A percentile compares a stretch with the other conserved stretches of the same genome.
Evolutionary conservation across 1,140 invertebrate genomes (phyloP).

Genomic region (Bombus impatiens): DNA sequence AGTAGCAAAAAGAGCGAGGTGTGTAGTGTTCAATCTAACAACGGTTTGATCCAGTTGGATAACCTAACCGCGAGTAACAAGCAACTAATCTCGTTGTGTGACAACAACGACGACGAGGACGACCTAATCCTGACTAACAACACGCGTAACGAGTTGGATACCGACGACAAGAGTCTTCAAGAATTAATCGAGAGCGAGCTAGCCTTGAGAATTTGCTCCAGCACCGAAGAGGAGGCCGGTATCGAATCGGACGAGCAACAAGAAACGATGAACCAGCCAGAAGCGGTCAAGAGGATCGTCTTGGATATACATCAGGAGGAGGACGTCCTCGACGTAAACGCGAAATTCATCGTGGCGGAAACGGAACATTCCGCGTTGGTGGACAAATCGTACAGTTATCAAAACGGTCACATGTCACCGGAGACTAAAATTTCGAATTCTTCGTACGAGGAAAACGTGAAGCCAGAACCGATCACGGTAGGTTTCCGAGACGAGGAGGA

Average conservation of each 20-base stretch:
- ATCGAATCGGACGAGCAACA: constrained; percentile 49
- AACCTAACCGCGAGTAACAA: constrained; percentile 79
- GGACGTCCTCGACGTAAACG: constrained; percentile 67
- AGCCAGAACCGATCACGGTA: constrained; percentile 16
- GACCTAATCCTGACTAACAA: constrained; percentile 74
- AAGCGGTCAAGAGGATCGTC: constrained; percentile 71
- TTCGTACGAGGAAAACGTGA: neutral
- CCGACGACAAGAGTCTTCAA: constrained; percentile 78
- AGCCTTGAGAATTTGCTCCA: constrained; percentile 76
- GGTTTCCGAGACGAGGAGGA: constrained; percentile 37
- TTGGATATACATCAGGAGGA: constrained; percentile 64
- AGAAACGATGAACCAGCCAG: constrained; percentile 46
- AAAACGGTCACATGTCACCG: constrained; percentile 70
- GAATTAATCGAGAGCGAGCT: constrained; percentile 80
- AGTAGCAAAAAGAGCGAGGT: constrained; percentile 80
- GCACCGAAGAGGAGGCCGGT: constrained; percentile 40
- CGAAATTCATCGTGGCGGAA: constrained; percentile 75
- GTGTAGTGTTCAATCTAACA: constrained; percentile 82
- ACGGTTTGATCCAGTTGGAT: constrained; percentile 81
- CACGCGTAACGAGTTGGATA: constrained; percentile 73
- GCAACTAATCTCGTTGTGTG: constrained; percentile 78
- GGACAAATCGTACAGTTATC: constrained; percentile 70
- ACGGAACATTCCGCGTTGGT: constrained; percentile 70
- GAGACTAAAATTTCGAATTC: neutral
- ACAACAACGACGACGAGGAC: constrained; percentile 76